These are phyloP conservation scores for Acrocephalus scirpaceus DNA, from an alignment of 2,797 vertebrate genomes.

Conservation along the genomic window DNA sequence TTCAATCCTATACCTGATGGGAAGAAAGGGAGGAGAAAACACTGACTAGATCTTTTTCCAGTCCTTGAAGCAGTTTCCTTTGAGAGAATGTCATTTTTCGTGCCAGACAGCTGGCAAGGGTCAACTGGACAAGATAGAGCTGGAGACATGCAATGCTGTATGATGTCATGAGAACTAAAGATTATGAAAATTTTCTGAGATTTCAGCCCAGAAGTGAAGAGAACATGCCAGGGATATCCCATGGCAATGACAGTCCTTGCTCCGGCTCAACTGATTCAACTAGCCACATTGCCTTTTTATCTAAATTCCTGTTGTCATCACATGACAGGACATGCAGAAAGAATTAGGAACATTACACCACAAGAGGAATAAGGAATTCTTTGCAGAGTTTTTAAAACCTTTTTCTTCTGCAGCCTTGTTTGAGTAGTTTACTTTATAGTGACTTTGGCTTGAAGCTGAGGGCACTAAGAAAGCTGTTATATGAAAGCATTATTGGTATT, in stretches of 20 bases:
- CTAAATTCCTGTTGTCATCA: background rate
- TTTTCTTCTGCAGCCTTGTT: background rate
- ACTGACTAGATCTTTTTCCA: background rate
- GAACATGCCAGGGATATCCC: background rate
- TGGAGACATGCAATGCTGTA: background rate
- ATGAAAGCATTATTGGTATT: background rate
- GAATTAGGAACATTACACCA: background rate
- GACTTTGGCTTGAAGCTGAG: background rate
- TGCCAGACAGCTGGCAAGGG: background rate
- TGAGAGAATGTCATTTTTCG: background rate
- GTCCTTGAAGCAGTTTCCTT: background rate
- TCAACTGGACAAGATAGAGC: background rate
- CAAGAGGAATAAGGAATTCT: background rate
- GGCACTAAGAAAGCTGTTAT: background rate
- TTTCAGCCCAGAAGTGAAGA: background rate
- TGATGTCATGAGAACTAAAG: background rate
- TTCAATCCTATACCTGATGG: background rate
- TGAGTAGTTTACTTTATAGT: background rate
- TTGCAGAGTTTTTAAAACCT: background rate
- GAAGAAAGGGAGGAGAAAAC: background rate
- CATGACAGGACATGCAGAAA: background rate
- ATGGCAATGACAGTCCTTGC: background rate
- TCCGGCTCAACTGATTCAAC: background rate
- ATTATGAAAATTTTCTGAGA: background rate
- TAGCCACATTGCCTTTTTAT: background rate